phyloP scores from a whole-genome alignment of 1,140 invertebrate genomes.

The Octopus sinensis region DNA sequence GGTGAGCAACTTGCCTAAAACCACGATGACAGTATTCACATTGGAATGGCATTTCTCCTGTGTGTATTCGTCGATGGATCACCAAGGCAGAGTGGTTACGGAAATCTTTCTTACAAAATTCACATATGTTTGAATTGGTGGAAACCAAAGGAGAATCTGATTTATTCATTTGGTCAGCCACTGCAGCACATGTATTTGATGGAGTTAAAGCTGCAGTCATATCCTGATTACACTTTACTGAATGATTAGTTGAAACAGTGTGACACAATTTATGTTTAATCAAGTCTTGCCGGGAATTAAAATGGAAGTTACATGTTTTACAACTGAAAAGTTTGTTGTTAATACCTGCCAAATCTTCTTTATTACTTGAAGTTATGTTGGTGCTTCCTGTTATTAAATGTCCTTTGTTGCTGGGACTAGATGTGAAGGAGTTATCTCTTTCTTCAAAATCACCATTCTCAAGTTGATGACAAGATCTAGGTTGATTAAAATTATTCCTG shows the following conservation, averaged over 20 bases:
- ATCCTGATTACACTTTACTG: background rate
- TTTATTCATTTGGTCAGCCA: background rate
- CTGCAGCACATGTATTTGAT: background rate
- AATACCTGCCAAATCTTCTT: background rate
- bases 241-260: background rate
- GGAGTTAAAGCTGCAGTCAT: background rate
- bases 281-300: too few species aligned
- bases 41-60: slow-evolving; percentile 36
- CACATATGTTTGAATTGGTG: slow-evolving; percentile 18
- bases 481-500: background rate
- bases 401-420: background rate
- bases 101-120: slow-evolving; percentile 32
- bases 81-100: slow-evolving; percentile 19
- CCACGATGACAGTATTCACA: slow-evolving; percentile 34
- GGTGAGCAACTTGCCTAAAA: slow-evolving; percentile 30
- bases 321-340: background rate
- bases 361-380: background rate
- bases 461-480: background rate
- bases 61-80: slow-evolving; percentile 36
- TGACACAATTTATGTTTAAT: background rate
- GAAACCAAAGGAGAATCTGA: background rate
- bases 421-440: background rate
- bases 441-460: background rate
- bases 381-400: background rate
- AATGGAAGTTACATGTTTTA: too few species aligned